These are phyloP conservation scores for Aethina tumida DNA, from an alignment of 1,140 invertebrate species.

Conservation along the genomic window DNA sequence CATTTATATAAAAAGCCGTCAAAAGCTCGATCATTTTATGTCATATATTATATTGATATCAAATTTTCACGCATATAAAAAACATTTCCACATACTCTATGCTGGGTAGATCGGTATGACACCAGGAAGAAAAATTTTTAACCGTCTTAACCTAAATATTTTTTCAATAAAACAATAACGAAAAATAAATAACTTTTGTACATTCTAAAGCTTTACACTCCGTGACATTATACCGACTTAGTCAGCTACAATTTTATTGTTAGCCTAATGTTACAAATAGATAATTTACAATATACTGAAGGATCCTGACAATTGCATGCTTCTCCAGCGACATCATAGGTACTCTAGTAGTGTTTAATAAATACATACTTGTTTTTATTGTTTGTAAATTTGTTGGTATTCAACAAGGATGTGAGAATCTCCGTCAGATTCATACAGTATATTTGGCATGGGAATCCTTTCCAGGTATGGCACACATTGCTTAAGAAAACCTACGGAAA, in stretches of 20 bases:
- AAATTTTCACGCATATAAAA: slow-evolving; percentile 34
- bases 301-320: slow-evolving; percentile 26
- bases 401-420: too few relatives aligned
- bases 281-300: slow-evolving; percentile 32
- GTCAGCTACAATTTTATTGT: slow-evolving; percentile 10
- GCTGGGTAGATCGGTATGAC: slow-evolving; percentile 6
- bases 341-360: slow-evolving; percentile 35
- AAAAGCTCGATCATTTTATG: slow-evolving; percentile 38
- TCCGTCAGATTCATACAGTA: too few relatives aligned
- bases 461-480: too few relatives aligned
- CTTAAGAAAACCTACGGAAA: too few relatives aligned
- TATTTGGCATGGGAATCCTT: too few relatives aligned
- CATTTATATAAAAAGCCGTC: slow-evolving; percentile 38
- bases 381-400: too few relatives aligned
- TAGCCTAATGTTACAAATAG: slow-evolving; percentile 33
- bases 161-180: slow-evolving; percentile 1
- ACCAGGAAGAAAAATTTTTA: slow-evolving; percentile 4
- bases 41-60: slow-evolving; percentile 37
- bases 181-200: slow-evolving; percentile 16
- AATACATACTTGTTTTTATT: slow-evolving; percentile 19
- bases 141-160: slow-evolving; percentile 5
- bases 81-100: slow-evolving; percentile 30
- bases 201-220: slow-evolving; percentile 13
- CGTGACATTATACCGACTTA: background rate
- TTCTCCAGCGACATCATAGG: slow-evolving; percentile 34